Evolutionary conservation across 1,140 invertebrate genomes (phyloP).

Genomic region (Polypedilum vanderplanki): DNA sequence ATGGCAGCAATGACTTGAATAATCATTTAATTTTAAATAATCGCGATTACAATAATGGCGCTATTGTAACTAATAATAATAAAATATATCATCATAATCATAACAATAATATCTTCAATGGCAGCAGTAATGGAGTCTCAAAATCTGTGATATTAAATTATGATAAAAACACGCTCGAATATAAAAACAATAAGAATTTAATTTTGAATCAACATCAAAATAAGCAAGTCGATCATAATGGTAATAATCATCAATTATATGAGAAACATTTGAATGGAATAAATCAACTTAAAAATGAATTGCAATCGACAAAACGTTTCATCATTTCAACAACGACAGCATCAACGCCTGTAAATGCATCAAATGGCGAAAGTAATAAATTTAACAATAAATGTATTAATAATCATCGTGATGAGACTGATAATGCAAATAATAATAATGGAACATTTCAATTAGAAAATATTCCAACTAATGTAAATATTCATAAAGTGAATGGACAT

Average conservation of each 20-base stretch:
- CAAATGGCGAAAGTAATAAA: neutral
- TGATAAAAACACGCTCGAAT: constrained; percentile 15
- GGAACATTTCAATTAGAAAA: neutral
- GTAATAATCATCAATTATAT: constrained; percentile 23
- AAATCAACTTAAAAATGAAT: constrained; percentile 7
- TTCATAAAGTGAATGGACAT: constrained; percentile 23
- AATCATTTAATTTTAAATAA: constrained; percentile 24
- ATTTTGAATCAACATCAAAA: constrained; percentile 20
- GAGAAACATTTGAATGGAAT: constrained; percentile 27
- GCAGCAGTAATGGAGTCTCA: constrained; percentile 2
- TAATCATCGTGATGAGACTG: constrained; percentile 10
- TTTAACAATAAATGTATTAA: neutral
- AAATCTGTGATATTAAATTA: constrained; percentile 27
- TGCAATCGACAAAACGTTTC: neutral
- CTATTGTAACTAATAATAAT: constrained; percentile 28
- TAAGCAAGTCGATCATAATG: constrained; percentile 4
- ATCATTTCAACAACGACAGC: neutral
- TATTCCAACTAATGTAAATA: constrained; percentile 11
- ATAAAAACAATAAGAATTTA: constrained; percentile 27
- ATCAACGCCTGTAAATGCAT: neutral
- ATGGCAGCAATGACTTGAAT: constrained; percentile 22
- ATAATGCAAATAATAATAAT: constrained; percentile 11
- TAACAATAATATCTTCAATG: neutral
- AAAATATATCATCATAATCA: constrained; percentile 23
- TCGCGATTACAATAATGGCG: neutral